These are phyloP conservation scores for Pomatorhinus ruficollis DNA, from an alignment of 2,113 vertebrate genomes.

Conservation along the genomic window DNA sequence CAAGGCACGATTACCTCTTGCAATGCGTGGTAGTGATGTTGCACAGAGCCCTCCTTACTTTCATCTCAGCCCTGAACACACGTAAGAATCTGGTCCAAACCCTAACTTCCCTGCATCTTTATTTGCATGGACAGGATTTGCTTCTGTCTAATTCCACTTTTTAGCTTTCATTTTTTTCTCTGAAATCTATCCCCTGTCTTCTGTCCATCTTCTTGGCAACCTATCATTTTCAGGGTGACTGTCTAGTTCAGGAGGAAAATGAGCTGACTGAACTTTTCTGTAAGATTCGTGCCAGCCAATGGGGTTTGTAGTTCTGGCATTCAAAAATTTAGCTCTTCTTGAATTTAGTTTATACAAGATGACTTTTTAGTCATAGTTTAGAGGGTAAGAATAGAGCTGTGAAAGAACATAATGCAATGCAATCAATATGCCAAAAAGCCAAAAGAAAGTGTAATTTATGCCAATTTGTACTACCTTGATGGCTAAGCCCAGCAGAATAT, in stretches of 20 bases:
- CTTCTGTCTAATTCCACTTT: neutral
- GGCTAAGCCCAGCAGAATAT: constrained; percentile 24
- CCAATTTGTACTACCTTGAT: constrained; percentile 41
- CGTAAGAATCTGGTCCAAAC: neutral
- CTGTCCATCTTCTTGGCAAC: neutral
- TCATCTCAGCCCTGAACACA: neutral
- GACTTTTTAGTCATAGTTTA: neutral
- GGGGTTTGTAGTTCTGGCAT: neutral
- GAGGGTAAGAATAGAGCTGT: neutral
- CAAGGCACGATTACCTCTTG: accelerated
- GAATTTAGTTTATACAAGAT: neutral
- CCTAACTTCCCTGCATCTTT: neutral
- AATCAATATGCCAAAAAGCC: constrained; percentile 12
- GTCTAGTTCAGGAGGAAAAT: neutral
- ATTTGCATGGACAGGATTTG: neutral
- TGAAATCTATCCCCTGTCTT: neutral
- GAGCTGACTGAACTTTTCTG: neutral
- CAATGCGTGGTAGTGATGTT: accelerated
- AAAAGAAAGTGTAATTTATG: constrained; percentile 37
- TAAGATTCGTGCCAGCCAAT: neutral
- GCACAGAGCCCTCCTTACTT: neutral
- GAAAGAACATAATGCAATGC: neutral
- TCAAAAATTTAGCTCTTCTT: neutral
- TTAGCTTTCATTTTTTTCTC: neutral
- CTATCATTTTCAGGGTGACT: neutral